Conservation (phyloP, 2,888 invertebrate genomes). For the Podotricha telesiphe region DNA sequence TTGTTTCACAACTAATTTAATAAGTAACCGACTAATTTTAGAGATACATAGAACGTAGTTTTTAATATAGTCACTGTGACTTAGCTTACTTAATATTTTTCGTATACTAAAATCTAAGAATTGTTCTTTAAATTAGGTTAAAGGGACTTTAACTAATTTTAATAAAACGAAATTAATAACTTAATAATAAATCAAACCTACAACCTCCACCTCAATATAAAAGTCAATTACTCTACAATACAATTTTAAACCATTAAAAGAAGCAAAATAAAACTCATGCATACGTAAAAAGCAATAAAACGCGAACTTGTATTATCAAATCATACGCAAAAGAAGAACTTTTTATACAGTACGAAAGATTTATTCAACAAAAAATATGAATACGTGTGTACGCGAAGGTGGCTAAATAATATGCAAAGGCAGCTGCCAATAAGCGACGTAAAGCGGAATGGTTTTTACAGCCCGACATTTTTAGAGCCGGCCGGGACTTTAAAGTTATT, state of each 20-base stretch:
- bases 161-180: no score
- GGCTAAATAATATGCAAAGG: conserved; percentile 49
- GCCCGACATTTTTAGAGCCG: conserved; percentile 60
- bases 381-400: conserved; percentile 29
- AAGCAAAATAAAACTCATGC: not conserved
- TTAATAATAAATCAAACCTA: not conserved
- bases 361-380: conserved; percentile 16
- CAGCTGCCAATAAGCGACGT: conserved; percentile 61
- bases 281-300: conserved; percentile 3
- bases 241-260: not conserved
- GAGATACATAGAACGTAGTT: no score
- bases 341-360: conserved; percentile 10
- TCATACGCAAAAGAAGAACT: conserved; percentile 11
- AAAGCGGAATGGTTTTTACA: conserved; percentile 64
- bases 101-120: no score
- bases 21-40: not conserved
- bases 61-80: no score
- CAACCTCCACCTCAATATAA: not conserved
- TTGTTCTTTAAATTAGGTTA: no score
- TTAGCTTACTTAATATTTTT: no score
- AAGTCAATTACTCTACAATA: not conserved
- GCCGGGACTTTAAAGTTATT: conserved; percentile 63
- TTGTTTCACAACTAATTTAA: not conserved
- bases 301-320: conserved; percentile 18
- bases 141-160: no score